Base-by-base conservation (phyloP, 92 coral and sea anemone genomes). In the Hydrozoanthus gracilis region DNA sequence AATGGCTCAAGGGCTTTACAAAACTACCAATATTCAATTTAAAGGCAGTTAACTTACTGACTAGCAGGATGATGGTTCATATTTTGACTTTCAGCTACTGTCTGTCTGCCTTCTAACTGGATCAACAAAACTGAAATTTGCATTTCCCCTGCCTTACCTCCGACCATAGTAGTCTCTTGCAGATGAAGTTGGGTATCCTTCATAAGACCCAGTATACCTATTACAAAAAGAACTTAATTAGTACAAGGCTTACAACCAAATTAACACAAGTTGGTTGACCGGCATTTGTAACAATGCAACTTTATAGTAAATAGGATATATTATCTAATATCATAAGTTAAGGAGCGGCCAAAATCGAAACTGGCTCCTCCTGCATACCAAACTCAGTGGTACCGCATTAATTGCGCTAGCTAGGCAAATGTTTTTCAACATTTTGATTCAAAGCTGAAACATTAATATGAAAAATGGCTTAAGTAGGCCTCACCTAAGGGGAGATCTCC, bases 181-280 rank as follows among this genome's bases (percentile, higher is more conserved):
- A 5, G 95, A 83, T 12, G 89, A 90, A 3, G 95, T 65, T 55
- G 96, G 96, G 87, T 94, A 94, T 58, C 98, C 98, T 70, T 94
- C 98, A 68, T 94, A 94, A 12, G 83, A 45, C 11, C 93, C 93
- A 73, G 95, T 83, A n/a, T 88, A 92, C 73, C 95, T 92, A 27
- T 27, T 15, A 16, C 13, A 15, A 11, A 47, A 5, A 27, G 49
- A n/a, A 44, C 39, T n/a, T 14, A 78, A 54, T n/a, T 44, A 18
- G 58, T 55, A 6, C 27, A 80, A 4, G 45, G 8, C 17, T 49
- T 7, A 80, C 61, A 11, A 61, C 11, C 4, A 11, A 44, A 14
- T 71, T 13, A 0, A 54, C 2, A 54, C 0, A 27, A 27, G 39
- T 27, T 27, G 39, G 39, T 27, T 27, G 39, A 27, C 39, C 39